phyloP scores from a whole-genome alignment of 2,797 vertebrate genomes.

The Dipus sagitta region DNA sequence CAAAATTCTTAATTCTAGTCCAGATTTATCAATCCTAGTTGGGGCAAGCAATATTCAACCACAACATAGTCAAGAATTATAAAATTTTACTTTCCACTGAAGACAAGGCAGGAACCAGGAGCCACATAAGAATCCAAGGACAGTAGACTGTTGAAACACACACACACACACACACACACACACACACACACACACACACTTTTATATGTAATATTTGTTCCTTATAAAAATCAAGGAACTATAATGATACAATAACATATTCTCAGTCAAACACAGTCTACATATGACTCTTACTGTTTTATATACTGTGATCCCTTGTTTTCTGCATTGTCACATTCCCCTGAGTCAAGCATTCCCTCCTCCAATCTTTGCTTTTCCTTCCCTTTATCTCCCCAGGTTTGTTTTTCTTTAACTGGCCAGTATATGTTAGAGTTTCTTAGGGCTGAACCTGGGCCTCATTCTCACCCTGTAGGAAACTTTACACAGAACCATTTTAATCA shows the following conservation, averaged over 20 bases:
- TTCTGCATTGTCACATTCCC: not conserved
- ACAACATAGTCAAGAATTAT: not conserved
- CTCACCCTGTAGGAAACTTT: slow-evolving; percentile 65
- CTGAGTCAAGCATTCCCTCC: not conserved
- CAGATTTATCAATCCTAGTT: not conserved
- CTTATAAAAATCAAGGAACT: not conserved
- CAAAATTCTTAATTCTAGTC: not conserved
- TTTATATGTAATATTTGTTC: not conserved
- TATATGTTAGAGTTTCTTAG: not conserved
- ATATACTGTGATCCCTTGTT: not conserved
- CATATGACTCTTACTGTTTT: not conserved
- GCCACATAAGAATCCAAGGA: not conserved
- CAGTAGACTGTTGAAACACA: not conserved
- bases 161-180: not conserved
- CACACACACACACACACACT: not conserved
- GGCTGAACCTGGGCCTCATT: slow-evolving; percentile 25
- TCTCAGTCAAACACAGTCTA: not conserved
- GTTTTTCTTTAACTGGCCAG: slow-evolving; percentile 30
- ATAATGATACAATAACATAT: not conserved
- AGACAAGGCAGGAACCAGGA: not conserved
- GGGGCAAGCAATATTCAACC: not conserved
- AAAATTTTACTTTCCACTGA: not conserved
- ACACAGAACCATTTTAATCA: slow-evolving; percentile 53
- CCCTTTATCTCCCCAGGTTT: not conserved
- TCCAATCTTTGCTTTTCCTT: not conserved